Base-by-base conservation (phyloP, 1,140 invertebrate genomes). In the Anastatus disparis region DNA sequence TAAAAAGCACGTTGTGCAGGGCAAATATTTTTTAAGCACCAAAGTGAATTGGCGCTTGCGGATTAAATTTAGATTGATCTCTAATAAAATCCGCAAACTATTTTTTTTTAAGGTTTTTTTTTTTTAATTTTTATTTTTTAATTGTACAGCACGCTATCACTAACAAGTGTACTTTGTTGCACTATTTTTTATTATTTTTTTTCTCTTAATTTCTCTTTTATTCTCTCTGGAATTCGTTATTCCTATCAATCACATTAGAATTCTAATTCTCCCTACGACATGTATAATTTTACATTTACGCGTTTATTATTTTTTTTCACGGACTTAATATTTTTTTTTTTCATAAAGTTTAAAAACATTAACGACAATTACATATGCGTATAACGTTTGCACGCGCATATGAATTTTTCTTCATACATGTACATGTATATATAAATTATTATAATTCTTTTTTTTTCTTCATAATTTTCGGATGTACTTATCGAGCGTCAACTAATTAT, bases 341-440 rank as follows among this genome's bases (percentile, higher is more conserved):
- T 74, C 75, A 82, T 83, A 83, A 83, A 83, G 81, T 83, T 82
- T 81, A 77, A 77, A 82, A 82, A 81, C 78, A 76, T 79, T 81
- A 82, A 83, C 79, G 81, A 78, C 76, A 76, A 76, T 81, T 78
- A 74, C 68, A 75, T 72, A 73, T 75, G 69, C 74, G 76, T 72
- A 76, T 79, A 31, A n/a, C 77, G 63, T 77, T 72, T 72, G 44
- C 70, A 55, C 72, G 52, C 26, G 29, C 38, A 20, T 42, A 20
- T 12, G 17, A 63, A 0, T 46, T 27, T 61, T 61, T n/a, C n/a
- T 59, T 26, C 59, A 46, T 53, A 64, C 22, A 46, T 73, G n/a
- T 52, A 40, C 61, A 27, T 64, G 61, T 63, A 70, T 63, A 50
- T 52, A 58, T 63, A 70, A 62, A 65, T 65, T 40, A 69, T 62